Base-by-base conservation (phyloP, 2,113 vertebrate genomes). In the Chaenocephalus aceratus region DNA sequence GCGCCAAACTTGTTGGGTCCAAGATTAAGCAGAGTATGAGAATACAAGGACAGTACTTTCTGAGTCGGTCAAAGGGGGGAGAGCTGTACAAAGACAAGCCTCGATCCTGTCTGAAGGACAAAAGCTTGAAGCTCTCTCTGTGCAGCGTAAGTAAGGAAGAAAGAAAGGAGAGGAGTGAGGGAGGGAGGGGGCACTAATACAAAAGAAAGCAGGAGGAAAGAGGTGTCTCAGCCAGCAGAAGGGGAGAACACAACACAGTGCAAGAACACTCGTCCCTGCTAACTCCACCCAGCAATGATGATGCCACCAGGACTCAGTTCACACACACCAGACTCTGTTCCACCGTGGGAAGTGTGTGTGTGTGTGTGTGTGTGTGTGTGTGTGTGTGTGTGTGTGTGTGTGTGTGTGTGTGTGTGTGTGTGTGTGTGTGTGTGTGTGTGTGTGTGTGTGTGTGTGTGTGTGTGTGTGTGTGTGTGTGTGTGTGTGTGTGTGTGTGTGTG, bases 121-220 rank as follows among this genome's bases (percentile, higher is more conserved):
- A 87, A 75, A 85, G 78, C 60, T 36, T 36, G 34, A 36, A 36
- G 34, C 34, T 36, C 34, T 36, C 34, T 36, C 57, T 12, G 26
- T 69, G 72, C 72, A 73, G 21, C 21, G 21, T 21, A 21, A 21
- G 21, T 21, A 21, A 21, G 21, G 21, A 21, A 21, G 21, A 21
- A 21, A 21, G 21, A 21, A 21, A 21, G 21, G 21, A 21, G 21
- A 21, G 21, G 21, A 21, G 10, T 15, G 21, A 21, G 21, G 21
- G 46, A 53, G 45, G 90, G 90, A 92, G 93, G 87, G 94, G 80
- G 86, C 71, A 11, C 83, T 45, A 36, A 93, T 94, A 96, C 95
- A 96, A 96, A 96, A 95, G 96, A 93, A 80, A 73, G 74, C 74
- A 11, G 82, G 71, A 41, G 73, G 62, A 75, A 15, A 54, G 41